Conservation (phyloP, 2,888 invertebrate species). For the Hypomecis punctinalis region DNA sequence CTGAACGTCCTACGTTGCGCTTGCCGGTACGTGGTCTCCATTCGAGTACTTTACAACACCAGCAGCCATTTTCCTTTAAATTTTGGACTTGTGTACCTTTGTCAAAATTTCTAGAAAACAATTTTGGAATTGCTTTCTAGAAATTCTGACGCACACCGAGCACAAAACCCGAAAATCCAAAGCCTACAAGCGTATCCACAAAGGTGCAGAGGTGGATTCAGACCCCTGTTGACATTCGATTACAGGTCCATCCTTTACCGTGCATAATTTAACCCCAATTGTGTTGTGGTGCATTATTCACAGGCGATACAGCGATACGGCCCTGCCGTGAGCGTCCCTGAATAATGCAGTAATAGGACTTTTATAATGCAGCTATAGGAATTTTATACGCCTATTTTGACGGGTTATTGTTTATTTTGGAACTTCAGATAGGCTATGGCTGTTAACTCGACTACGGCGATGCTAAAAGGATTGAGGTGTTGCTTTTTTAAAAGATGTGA, state of each 20-base stretch:
- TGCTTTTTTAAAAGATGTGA: too few species aligned
- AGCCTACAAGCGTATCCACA: background rate
- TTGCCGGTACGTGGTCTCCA: too few species aligned
- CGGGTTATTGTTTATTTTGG: background rate
- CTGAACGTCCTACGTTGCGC: too few species aligned
- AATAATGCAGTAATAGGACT: constrained; percentile 28
- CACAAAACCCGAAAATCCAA: too few species aligned
- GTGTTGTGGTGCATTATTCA: constrained; percentile 49
- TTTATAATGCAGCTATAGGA: constrained; percentile 18
- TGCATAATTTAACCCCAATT: constrained; percentile 51
- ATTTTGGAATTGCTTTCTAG: too few species aligned
- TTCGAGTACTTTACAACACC: too few species aligned
- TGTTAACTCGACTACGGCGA: background rate
- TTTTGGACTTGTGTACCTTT: too few species aligned
- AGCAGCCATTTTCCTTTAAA: too few species aligned
- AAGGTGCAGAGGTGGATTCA: constrained; percentile 27
- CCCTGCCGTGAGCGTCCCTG: constrained; percentile 21
- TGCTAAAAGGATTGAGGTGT: background rate
- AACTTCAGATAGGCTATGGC: background rate
- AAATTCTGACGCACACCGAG: too few species aligned
- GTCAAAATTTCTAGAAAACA: too few species aligned
- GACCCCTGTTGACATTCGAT: constrained; percentile 56
- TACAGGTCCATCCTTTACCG: constrained; percentile 43
- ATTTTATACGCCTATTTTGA: background rate
- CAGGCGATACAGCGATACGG: constrained; percentile 36